A percentile compares a stretch with the other conserved stretches of the same genome.
Evolutionary conservation across 2,888 invertebrate genomes (phyloP).

Genomic region (Thymelicus sylvestris): DNA sequence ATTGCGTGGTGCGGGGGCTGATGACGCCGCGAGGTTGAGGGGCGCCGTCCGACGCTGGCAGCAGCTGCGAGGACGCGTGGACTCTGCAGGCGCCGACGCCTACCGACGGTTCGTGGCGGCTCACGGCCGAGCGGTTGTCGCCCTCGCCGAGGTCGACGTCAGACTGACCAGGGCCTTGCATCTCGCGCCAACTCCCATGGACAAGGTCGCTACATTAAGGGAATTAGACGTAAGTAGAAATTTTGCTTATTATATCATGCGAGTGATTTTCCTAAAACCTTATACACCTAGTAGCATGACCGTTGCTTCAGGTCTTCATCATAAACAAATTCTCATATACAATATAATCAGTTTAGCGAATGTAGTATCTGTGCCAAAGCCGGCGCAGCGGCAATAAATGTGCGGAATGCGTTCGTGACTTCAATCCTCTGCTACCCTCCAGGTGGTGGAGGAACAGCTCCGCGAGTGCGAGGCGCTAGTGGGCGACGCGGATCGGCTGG

Average conservation of each 20-base stretch:
- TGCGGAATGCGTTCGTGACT: too few relatives aligned
- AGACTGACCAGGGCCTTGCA: constrained; percentile 89
- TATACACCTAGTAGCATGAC: too few relatives aligned
- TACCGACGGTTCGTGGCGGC: constrained; percentile 89
- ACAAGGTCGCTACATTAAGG: constrained; percentile 67
- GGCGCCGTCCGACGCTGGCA: constrained; percentile 88
- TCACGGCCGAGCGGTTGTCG: constrained; percentile 89
- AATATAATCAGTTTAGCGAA: too few relatives aligned
- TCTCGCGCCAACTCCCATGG: constrained; percentile 78
- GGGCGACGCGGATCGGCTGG: constrained; percentile 68
- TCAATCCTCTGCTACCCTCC: background rate
- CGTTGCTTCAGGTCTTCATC: too few relatives aligned
- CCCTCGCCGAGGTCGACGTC: constrained; percentile 89
- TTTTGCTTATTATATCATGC: background rate
- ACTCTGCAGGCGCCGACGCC: constrained; percentile 84
- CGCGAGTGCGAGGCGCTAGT: constrained; percentile 68
- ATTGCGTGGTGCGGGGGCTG: constrained; percentile 86
- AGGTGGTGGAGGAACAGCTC: constrained; percentile 72
- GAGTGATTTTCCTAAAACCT: too few relatives aligned
- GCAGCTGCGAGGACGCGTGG: constrained; percentile 84
- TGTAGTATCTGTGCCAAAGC: too few relatives aligned
- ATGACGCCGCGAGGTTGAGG: constrained; percentile 87
- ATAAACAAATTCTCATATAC: too few relatives aligned
- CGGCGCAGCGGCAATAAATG: too few relatives aligned
- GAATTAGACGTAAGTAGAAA: constrained; percentile 76